Evolutionary conservation across 2,113 vertebrate species (phyloP).

Genomic region (Mesembrinibis cayennensis): DNA sequence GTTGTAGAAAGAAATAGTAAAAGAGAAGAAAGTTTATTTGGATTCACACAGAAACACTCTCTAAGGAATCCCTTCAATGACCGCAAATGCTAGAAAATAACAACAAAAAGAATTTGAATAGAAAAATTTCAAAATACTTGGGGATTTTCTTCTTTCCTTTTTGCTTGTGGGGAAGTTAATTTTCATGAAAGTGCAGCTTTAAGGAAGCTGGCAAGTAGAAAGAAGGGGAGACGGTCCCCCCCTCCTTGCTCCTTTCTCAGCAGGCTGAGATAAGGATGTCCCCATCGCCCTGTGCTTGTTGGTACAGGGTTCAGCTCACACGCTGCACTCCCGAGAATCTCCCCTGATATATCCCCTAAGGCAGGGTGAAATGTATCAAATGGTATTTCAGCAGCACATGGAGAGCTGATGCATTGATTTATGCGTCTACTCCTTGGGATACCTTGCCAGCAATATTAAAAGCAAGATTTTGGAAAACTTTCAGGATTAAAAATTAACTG

Average conservation of each 20-base stretch:
- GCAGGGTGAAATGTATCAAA: neutral
- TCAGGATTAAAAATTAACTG: slow-evolving; percentile 72
- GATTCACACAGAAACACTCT: neutral
- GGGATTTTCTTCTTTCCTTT: neutral
- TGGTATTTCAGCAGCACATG: slow-evolving; percentile 13
- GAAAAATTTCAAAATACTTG: neutral
- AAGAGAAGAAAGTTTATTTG: neutral
- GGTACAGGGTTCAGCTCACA: neutral
- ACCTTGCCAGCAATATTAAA: slow-evolving; percentile 57
- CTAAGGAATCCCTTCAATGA: neutral
- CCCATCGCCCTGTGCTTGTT: neutral
- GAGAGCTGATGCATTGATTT: slow-evolving; percentile 38
- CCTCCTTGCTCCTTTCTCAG: neutral
- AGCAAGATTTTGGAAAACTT: slow-evolving; percentile 61
- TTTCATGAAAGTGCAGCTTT: neutral
- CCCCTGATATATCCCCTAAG: neutral
- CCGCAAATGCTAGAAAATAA: neutral
- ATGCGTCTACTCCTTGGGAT: slow-evolving; percentile 17
- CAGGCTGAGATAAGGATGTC: neutral
- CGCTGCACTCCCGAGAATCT: neutral
- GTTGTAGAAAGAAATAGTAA: neutral
- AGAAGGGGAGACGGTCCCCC: neutral
- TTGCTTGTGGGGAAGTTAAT: neutral
- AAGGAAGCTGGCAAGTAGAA: neutral
- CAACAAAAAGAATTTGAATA: neutral